Base-by-base conservation (phyloP, 2,797 vertebrate genomes). In the Micropoecilia bifurca region DNA sequence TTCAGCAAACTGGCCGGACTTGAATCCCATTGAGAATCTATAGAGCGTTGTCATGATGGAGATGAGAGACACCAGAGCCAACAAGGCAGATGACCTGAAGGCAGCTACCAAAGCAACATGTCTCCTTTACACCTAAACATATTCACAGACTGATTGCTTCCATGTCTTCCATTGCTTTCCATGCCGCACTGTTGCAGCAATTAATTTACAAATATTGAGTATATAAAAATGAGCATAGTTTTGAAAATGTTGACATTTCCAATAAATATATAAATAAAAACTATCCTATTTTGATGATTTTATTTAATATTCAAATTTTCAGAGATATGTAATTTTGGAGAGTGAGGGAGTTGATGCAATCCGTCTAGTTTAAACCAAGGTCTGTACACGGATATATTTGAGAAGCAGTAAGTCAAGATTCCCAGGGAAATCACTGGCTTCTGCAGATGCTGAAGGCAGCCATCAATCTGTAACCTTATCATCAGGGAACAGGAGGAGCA, bases 401-500 rank as follows among this genome's bases (percentile, higher is more conserved):
- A 81, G 84, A 84, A 82, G 84, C 69, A 71, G 94, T 92, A 94
- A 96, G 89, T 77, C 71, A 90, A 93, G 94, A 95, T 85, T 93
- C 92, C 93, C 94, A 74, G 57, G 86, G 94, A 90, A 94, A 90
- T 88, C 80, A 71, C 69, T 82, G 87, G 81, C 78, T 76, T 89
- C 93, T 91, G 85, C 80, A 83, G 84, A 89, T 79, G 79, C 83
- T 57, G 88, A 86, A 87, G 86, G 92, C 92, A 87, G 84, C 95
- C 93, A 91, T 95, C 94, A 95, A 94, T 95, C 88, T 95, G 96
- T 95, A 97, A 96, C 77, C 50, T 83, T 91, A 93, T 95, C 93
- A 90, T 14, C 0, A 77, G 0, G 25, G 87, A 94, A 88, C 93
- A 93, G 93, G 91, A 91, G 25, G 83, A 92, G 85, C 85, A 88